phyloP scores from a whole-genome alignment of 2,113 vertebrate species.

The Oncorhynchus kisutch region DNA sequence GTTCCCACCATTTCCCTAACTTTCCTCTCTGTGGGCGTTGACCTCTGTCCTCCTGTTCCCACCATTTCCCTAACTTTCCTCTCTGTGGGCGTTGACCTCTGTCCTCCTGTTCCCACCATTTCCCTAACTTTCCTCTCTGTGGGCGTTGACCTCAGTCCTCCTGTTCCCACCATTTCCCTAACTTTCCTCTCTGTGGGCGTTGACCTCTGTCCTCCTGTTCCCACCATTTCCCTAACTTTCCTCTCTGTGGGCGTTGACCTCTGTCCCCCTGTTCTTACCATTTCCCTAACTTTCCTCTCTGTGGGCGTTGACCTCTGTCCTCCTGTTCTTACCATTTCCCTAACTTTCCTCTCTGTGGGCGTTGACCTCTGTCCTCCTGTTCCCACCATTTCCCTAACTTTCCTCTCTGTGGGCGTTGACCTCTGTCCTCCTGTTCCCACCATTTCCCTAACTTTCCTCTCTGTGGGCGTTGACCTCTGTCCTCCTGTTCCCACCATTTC shows the following conservation, averaged over 20 bases:
- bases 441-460: neutral
- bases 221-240: neutral
- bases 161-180: no score
- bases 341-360: neutral
- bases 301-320: neutral
- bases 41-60: neutral
- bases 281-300: neutral
- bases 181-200: neutral
- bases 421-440: neutral
- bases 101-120: neutral
- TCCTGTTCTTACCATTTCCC: no score
- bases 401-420: neutral
- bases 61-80: neutral
- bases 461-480: neutral
- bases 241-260: neutral
- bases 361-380: neutral
- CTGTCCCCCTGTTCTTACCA: neutral
- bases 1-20: neutral
- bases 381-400: neutral
- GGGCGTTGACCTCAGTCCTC: neutral
- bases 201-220: neutral
- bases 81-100: neutral
- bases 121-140: neutral
- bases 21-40: neutral
- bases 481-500: neutral